Conservation (phyloP, 1,140 invertebrate species). For the Achroia grisella region DNA sequence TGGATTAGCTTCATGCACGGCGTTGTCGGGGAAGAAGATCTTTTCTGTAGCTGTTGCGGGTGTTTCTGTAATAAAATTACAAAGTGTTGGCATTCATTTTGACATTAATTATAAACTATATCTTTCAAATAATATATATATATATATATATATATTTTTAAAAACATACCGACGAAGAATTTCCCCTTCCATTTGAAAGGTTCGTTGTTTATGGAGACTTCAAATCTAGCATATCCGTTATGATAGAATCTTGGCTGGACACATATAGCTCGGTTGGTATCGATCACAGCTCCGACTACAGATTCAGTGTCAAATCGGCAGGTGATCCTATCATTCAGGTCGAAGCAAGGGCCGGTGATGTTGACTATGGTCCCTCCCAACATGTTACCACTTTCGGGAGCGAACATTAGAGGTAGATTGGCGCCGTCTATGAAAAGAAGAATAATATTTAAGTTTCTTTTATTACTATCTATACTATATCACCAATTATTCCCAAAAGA, state of each 20-base stretch:
- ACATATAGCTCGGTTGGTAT: constrained; percentile 89
- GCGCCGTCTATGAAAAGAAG: constrained; percentile 78
- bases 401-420: constrained; percentile 87
- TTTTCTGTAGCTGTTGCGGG: constrained; percentile 88
- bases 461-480: too few relatives aligned
- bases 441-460: too few relatives aligned
- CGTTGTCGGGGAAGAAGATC: constrained; percentile 85
- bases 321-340: constrained; percentile 80
- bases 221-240: constrained; percentile 92
- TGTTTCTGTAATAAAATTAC: constrained; percentile 77
- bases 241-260: constrained; percentile 91
- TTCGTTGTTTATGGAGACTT: constrained; percentile 88
- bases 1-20: constrained; percentile 82
- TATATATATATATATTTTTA: too few relatives aligned
- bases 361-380: constrained; percentile 95
- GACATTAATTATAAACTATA: too few relatives aligned
- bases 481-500: too few relatives aligned
- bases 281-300: constrained; percentile 83
- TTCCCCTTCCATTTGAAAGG: constrained; percentile 93
- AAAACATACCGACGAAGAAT: constrained; percentile 89
- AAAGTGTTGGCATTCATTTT: too few relatives aligned
- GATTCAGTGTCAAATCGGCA: constrained; percentile 88
- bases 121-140: too few relatives aligned
- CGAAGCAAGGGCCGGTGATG: constrained; percentile 92
- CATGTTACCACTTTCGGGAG: constrained; percentile 96